Percentiles rank a stretch among this genome's conserved stretches.
Conservation (phyloP, 2,797 vertebrate genomes). For the Leucoraja ocellata region DNA sequence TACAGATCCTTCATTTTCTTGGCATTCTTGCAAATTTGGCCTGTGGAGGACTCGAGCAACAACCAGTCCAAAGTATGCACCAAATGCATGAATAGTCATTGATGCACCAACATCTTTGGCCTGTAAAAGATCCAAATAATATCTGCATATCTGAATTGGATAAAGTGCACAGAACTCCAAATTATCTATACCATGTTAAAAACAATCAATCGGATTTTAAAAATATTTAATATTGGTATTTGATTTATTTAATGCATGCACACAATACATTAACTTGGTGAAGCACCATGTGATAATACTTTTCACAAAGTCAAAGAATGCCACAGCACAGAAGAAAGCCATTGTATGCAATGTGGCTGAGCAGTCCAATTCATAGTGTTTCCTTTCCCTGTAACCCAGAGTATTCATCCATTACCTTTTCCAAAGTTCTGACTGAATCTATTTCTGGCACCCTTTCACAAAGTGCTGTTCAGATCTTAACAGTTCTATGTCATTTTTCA, state of each 20-base stretch:
- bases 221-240: neutral
- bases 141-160: neutral
- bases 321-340: neutral
- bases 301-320: neutral
- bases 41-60: slow-evolving; percentile 73
- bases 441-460: neutral
- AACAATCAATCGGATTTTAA: neutral
- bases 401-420: neutral
- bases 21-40: slow-evolving; percentile 61
- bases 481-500: neutral
- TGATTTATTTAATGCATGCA: neutral
- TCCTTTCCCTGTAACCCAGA: neutral
- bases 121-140: slow-evolving; percentile 51
- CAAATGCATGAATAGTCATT: slow-evolving; percentile 91
- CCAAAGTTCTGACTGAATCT: neutral
- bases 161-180: neutral
- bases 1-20: slow-evolving; percentile 76
- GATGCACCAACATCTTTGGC: slow-evolving; percentile 83
- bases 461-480: neutral
- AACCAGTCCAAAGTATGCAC: slow-evolving; percentile 88
- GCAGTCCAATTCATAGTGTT: neutral
- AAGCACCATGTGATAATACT: neutral
- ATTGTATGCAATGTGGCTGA: neutral
- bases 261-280: neutral
- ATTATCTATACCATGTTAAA: neutral